phyloP scores from a whole-genome alignment of 2,113 vertebrate genomes.

The Scophthalmus maximus region DNA sequence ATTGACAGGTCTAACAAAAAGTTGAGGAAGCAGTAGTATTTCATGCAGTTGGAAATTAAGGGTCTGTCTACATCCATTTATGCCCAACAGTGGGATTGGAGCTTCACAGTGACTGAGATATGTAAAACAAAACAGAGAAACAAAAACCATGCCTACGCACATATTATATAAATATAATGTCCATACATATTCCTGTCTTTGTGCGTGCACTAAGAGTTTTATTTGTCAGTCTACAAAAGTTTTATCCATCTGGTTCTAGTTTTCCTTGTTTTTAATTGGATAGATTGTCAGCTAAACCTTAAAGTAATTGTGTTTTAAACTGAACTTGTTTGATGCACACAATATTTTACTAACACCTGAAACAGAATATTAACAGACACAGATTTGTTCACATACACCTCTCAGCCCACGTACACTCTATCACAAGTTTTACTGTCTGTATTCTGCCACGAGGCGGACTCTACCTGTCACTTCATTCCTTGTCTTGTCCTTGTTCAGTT shows the following conservation, averaged over 20 bases:
- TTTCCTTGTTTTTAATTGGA: background rate
- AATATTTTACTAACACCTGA: background rate
- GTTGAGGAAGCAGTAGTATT: background rate
- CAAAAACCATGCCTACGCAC: background rate
- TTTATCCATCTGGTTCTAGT: background rate
- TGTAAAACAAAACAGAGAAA: background rate
- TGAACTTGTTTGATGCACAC: background rate
- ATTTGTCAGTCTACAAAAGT: background rate
- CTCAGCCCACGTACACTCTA: slow-evolving; percentile 19
- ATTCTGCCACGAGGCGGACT: background rate
- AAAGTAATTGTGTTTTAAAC: slow-evolving; percentile 1
- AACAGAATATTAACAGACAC: slow-evolving; percentile 9
- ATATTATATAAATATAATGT: no score
- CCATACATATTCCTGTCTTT: background rate
- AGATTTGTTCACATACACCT: slow-evolving; percentile 17
- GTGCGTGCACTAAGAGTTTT: background rate
- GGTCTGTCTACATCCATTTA: background rate
- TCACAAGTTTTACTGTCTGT: background rate
- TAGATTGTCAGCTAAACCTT: slow-evolving; percentile 5
- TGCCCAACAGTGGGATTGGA: background rate
- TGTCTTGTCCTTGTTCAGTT: background rate
- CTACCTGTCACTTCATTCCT: slow-evolving; percentile 32
- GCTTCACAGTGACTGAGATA: background rate
- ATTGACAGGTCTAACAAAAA: background rate
- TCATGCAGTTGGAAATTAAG: background rate